phyloP scores from a whole-genome alignment of 2,797 vertebrate species.

The Megaceryle alcyon region DNA sequence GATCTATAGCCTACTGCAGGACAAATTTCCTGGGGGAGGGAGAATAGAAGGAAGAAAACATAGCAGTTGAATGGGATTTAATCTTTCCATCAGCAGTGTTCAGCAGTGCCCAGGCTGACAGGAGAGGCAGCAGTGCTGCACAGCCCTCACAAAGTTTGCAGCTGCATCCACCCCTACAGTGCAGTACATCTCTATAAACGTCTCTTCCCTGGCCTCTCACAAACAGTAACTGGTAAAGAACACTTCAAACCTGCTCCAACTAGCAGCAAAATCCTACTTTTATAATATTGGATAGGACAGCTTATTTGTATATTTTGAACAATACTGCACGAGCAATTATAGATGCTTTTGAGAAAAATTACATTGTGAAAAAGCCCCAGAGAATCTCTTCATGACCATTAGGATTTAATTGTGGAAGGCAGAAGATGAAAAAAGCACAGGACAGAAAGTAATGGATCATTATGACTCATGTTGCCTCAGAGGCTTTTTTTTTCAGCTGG shows the following conservation, averaged over 20 bases:
- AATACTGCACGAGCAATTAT: background rate
- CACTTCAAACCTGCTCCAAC: background rate
- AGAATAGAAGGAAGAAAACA: background rate
- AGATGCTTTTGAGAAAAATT: conserved; percentile 38
- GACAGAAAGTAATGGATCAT: background rate
- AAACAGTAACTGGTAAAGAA: background rate
- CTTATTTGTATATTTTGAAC: conserved; percentile 13
- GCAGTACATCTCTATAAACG: background rate
- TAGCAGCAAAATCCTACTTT: background rate
- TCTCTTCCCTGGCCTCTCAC: background rate
- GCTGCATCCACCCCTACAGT: background rate
- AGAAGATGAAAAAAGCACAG: conserved; percentile 19
- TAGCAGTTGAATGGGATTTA: background rate
- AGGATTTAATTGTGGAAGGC: conserved; percentile 55
- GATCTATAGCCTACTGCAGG: background rate
- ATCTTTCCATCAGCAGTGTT: background rate
- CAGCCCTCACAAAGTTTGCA: background rate
- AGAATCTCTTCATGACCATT: conserved; percentile 40
- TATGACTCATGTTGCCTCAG: conserved; percentile 40
- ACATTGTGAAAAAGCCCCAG: background rate
- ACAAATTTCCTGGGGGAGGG: background rate
- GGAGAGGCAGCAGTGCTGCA: background rate
- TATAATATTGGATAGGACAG: background rate
- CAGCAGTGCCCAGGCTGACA: background rate
- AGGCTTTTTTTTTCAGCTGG: background rate